phyloP scores from a whole-genome alignment of 2,888 invertebrate species.

The Tetranychus truncatus region DNA sequence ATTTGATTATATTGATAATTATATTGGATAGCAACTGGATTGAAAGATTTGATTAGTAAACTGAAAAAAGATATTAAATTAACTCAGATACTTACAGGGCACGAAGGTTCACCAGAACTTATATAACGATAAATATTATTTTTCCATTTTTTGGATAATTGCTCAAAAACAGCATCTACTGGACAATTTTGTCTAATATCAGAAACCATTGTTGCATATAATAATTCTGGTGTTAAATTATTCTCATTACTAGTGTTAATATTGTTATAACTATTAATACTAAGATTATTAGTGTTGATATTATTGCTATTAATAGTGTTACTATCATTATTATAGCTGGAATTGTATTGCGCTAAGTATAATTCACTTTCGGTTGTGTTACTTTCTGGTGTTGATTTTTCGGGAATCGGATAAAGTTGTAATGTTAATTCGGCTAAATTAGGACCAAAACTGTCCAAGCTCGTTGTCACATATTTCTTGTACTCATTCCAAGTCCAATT shows the following conservation, averaged over 20 bases:
- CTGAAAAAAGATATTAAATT: not conserved
- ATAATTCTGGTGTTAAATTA: conserved; percentile 26
- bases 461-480: conserved; percentile 28
- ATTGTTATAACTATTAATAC: not conserved
- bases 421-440: conserved; percentile 25
- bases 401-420: conserved; percentile 18
- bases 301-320: not conserved
- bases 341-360: not conserved
- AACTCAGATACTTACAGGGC: conserved; percentile 23
- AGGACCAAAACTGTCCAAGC: conserved; percentile 28
- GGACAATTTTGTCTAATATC: conserved; percentile 30
- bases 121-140: conserved; percentile 29
- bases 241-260: conserved; percentile 18
- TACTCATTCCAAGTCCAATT: conserved; percentile 29
- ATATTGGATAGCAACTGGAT: not conserved
- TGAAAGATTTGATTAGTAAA: conserved; percentile 8
- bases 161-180: conserved; percentile 26
- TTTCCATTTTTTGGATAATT: conserved; percentile 24
- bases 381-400: not conserved
- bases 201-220: conserved; percentile 30
- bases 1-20: not conserved
- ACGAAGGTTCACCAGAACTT: conserved; percentile 28
- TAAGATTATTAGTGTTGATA: not conserved
- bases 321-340: not conserved
- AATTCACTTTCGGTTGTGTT: not conserved